Evolutionary conservation across 2,113 vertebrate genomes (phyloP).

Genomic region (Tautogolabrus adspersus): DNA sequence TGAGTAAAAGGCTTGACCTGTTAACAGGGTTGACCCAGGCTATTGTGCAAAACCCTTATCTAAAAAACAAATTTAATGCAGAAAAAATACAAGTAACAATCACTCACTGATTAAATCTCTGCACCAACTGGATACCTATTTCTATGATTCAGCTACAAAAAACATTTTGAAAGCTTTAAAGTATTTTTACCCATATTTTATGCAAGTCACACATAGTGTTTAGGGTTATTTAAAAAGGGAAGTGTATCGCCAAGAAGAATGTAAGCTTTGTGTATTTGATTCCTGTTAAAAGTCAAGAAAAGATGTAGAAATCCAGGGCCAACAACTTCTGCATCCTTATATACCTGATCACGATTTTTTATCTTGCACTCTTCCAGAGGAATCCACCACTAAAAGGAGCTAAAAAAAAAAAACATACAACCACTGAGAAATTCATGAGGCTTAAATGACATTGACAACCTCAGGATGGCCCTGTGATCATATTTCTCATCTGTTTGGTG

Average conservation of each 20-base stretch:
- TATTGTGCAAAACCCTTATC: slow-evolving; percentile 34
- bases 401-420: background rate
- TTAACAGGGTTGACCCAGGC: slow-evolving; percentile 42
- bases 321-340: background rate
- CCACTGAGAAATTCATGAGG: background rate
- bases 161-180: slow-evolving; percentile 41
- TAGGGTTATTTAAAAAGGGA: slow-evolving; percentile 1
- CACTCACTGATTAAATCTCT: slow-evolving; percentile 29
- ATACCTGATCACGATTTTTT: background rate
- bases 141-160: slow-evolving; percentile 63
- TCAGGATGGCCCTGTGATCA: too few species aligned
- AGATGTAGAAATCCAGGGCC: background rate
- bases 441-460: too few species aligned
- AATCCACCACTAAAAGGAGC: background rate
- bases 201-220: slow-evolving; percentile 30
- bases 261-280: slow-evolving; percentile 7
- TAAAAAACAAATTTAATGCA: slow-evolving; percentile 25
- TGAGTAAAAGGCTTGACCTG: slow-evolving; percentile 39
- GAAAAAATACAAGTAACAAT: slow-evolving; percentile 37
- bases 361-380: slow-evolving; percentile 5
- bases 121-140: slow-evolving; percentile 51
- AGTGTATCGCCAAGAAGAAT: background rate
- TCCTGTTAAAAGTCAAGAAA: background rate
- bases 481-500: background rate
- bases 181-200: slow-evolving; percentile 43